Percentiles rank a stretch among this genome's conserved stretches.
These are phyloP conservation scores for Luperina testacea DNA, from an alignment of 2,888 invertebrate genomes.

Conservation along the genomic window DNA sequence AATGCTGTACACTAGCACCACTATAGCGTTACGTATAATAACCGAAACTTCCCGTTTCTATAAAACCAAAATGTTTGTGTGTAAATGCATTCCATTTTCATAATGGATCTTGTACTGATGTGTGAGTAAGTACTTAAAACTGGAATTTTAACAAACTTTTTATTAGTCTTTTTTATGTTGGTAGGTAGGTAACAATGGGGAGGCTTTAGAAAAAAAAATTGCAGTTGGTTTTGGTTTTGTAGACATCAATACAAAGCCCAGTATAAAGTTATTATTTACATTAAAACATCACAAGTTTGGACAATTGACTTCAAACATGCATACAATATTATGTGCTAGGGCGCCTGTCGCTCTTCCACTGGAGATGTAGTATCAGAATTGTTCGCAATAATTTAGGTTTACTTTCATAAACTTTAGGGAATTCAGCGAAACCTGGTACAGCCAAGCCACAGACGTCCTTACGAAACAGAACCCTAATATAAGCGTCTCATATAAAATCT, in stretches of 20 bases:
- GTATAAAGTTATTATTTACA: constrained; percentile 44
- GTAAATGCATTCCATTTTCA: constrained; percentile 73
- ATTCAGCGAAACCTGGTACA: neutral
- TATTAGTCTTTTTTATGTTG: neutral
- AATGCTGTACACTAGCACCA: constrained; percentile 79
- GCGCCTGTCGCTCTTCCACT: constrained; percentile 22
- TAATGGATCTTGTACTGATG: constrained; percentile 43
- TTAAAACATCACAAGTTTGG: constrained; percentile 66
- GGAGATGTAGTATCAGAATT: neutral
- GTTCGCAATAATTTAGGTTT: neutral
- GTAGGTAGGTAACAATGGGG: neutral
- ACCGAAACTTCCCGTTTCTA: constrained; percentile 59
- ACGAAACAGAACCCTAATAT: constrained; percentile 52
- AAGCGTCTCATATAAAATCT: constrained; percentile 61
- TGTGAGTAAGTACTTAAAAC: neutral
- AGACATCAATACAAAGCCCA: constrained; percentile 46
- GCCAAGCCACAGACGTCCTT: constrained; percentile 48
- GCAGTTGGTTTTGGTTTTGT: neutral
- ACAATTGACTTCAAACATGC: constrained; percentile 70
- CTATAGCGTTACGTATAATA: constrained; percentile 75
- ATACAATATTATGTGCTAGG: constrained; percentile 37
- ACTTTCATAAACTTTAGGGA: neutral
- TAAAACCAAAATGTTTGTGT: constrained; percentile 66
- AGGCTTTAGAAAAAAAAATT: neutral
- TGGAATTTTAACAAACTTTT: neutral